A percentile compares a stretch with the other conserved stretches of the same genome.
Conservation (phyloP, 1,140 invertebrate genomes). For the Hyles euphorbiae region DNA sequence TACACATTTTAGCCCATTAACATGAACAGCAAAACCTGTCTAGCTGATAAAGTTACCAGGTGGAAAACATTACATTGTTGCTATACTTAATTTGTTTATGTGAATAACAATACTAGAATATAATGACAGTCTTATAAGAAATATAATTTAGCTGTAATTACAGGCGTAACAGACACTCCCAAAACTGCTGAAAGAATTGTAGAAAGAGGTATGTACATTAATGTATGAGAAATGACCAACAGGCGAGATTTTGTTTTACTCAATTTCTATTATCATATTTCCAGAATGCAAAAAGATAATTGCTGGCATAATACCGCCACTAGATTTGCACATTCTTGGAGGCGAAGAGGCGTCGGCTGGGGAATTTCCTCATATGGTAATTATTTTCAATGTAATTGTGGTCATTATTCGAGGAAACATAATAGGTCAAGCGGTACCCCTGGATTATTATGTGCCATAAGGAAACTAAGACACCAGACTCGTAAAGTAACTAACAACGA, state of each 20-base stretch:
- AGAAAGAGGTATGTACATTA: constrained; percentile 12
- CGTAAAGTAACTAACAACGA: too few species aligned
- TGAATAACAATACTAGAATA: too few species aligned
- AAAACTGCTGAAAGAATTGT: constrained; percentile 4
- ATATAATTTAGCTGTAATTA: not conserved
- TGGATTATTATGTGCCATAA: too few species aligned
- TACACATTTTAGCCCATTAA: too few species aligned
- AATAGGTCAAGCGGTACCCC: too few species aligned
- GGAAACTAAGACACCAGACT: too few species aligned
- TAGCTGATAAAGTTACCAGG: too few species aligned
- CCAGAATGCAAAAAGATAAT: constrained; percentile 19
- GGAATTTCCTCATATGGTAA: constrained; percentile 23
- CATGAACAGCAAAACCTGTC: too few species aligned
- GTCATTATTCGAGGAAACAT: not conserved
- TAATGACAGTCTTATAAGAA: too few species aligned
- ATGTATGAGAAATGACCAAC: not conserved
- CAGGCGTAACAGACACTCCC: constrained; percentile 7
- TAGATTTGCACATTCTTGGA: constrained; percentile 15
- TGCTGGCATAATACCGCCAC: constrained; percentile 2
- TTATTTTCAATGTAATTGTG: not conserved
- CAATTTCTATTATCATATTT: not conserved
- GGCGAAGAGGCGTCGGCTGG: constrained; percentile 13
- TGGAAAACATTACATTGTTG: too few species aligned
- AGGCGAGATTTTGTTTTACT: too few species aligned
- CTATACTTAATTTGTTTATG: too few species aligned